These are phyloP conservation scores for Condylura cristata DNA, from an alignment of 2,113 vertebrate genomes.

Conservation along the genomic window DNA sequence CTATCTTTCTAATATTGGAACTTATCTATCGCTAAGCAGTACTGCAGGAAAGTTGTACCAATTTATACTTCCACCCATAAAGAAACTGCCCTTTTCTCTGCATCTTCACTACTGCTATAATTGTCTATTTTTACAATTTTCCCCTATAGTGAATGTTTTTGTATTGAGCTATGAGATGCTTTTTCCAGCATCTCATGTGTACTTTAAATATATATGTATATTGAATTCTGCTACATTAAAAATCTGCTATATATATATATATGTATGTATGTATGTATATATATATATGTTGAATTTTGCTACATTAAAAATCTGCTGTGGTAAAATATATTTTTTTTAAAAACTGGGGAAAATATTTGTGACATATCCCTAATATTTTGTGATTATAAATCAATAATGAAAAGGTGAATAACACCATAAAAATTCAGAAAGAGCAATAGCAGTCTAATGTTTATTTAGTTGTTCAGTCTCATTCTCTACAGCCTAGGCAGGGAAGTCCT, in stretches of 20 bases:
- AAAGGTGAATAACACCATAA: slow-evolving; percentile 45
- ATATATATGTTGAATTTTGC: not conserved
- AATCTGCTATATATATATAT: not conserved
- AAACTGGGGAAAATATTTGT: slow-evolving; percentile 26
- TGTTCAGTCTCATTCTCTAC: not conserved
- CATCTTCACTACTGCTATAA: slow-evolving; percentile 30
- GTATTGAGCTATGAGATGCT: not conserved
- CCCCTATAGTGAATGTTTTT: not conserved
- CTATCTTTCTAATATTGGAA: slow-evolving; percentile 41
- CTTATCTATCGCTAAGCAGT: not conserved
- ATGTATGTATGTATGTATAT: not conserved
- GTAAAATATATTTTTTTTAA: not conserved
- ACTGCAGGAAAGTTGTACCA: not conserved
- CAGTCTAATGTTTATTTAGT: not conserved
- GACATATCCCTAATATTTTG: slow-evolving; percentile 10
- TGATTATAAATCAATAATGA: slow-evolving; percentile 44
- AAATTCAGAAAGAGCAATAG: not conserved
- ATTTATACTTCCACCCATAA: not conserved
- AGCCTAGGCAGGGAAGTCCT: not conserved
- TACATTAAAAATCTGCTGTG: not conserved
- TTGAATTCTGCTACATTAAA: not conserved
- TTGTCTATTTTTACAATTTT: not conserved
- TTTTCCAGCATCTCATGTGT: no score
- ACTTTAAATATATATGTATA: no score
- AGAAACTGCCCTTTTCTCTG: not conserved